Evolutionary conservation across 1,140 invertebrate species (phyloP), one percentile per base, ranked within the genome.

Genomic region (Drosophila pseudoobscura): DNA sequence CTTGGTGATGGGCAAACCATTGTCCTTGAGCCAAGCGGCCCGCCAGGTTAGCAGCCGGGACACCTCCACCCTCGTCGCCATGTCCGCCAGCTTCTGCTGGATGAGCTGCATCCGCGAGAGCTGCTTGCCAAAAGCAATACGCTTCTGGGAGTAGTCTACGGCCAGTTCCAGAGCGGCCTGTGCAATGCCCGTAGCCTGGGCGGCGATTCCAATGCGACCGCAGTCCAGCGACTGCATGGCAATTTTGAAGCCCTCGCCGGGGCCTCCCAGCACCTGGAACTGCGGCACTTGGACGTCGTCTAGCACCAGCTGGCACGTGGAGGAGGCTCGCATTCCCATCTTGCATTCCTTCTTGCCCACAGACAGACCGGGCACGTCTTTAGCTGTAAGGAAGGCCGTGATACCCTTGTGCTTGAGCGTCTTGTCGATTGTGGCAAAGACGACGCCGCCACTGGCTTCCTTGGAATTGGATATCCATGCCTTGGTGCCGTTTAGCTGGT

Each of bases 341-440:
- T 99, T 99, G 83, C 98, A 97, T 93, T 99, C 98, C 90, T 98
- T 98, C 91, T 98, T 98, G 0, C 97, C 97, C 44, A 98, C 89
- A 26, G 95, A 94, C 31, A 99, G 92, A 58, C 93, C 93, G 52
- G 93, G 92, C 6, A 93, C 94, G 11, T 96, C 95, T 82, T 96
- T 98, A 3, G 96, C 95, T 2, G 98, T 94, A n/a, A 99, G 93
- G 90, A 99, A 97, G 6, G 96, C 95, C 61, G 96, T 97, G 63
- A 98, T 98, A 11, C 96, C 94, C 92, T 98, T 98, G 90, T 99
- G 97, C 89, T 98, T 99, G 49, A 96, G 93, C 22, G 93, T 92
- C 91, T 97, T 98, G 80, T 99, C 96, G 9, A 97, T 98, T 1
- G 97, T 98, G 7, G 97, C 97, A 92, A 99, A 97, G 1, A 99